Percentiles rank a stretch among this genome's conserved stretches.
Evolutionary conservation across 2,797 vertebrate genomes (phyloP).

Genomic region (Petrocephalus sullivani): DNA sequence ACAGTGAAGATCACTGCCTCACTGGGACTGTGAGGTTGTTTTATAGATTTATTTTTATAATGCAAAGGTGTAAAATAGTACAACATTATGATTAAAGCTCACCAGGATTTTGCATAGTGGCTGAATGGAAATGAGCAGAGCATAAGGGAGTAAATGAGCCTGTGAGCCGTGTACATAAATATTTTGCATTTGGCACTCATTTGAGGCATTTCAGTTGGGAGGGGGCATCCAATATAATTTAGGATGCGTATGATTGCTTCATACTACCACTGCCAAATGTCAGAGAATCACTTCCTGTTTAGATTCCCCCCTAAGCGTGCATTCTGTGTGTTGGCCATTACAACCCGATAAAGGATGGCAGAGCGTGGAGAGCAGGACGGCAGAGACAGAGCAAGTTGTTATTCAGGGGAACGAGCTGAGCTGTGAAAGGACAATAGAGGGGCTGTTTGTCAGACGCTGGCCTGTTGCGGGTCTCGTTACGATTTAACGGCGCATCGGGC

Average conservation of each 20-base stretch:
- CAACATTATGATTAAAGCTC: constrained; percentile 38
- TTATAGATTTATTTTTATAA: constrained; percentile 35
- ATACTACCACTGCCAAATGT: constrained; percentile 56
- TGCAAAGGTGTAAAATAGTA: background rate
- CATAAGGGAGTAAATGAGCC: background rate
- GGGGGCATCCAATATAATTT: constrained; percentile 37
- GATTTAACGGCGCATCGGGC: constrained; percentile 46
- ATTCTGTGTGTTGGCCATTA: background rate
- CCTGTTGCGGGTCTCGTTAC: constrained; percentile 38
- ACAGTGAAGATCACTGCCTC: constrained; percentile 44
- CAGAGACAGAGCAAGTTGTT: background rate
- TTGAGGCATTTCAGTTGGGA: constrained; percentile 14
- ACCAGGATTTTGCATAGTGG: constrained; percentile 18
- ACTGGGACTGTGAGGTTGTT: constrained; percentile 35
- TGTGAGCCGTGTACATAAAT: background rate
- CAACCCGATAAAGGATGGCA: background rate
- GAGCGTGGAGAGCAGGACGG: background rate
- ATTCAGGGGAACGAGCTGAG: constrained; percentile 47
- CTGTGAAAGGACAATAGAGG: constrained; percentile 56
- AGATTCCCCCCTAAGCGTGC: constrained; percentile 53
- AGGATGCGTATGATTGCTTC: constrained; percentile 39
- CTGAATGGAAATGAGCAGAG: background rate
- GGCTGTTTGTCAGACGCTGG: constrained; percentile 46
- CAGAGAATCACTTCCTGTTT: constrained; percentile 59
- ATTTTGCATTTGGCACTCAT: constrained; percentile 17